phyloP scores from a whole-genome alignment of 2,113 vertebrate species.

The Apus apus region DNA sequence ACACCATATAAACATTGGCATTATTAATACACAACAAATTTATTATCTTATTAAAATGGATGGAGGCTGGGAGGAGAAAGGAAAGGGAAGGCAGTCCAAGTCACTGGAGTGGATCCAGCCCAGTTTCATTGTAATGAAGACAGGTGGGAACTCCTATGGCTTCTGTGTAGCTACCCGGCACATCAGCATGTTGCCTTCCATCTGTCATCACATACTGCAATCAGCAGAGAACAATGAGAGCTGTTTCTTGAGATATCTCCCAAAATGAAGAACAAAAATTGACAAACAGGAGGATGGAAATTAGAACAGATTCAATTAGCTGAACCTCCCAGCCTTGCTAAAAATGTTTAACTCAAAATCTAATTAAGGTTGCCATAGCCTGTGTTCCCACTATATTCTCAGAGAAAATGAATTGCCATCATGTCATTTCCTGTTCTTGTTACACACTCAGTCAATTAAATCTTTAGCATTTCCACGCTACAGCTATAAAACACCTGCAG shows the following conservation, averaged over 20 bases:
- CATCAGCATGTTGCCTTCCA: constrained; percentile 30
- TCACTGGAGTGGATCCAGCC: constrained; percentile 17
- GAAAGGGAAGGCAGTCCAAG: not conserved
- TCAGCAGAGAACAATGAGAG: constrained; percentile 2
- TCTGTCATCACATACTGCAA: constrained; percentile 12
- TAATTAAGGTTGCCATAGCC: constrained; percentile 1
- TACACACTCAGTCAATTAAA: not conserved
- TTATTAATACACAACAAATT: not conserved
- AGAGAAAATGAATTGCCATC: constrained; percentile 32
- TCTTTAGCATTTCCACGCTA: not conserved
- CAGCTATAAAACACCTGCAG: not conserved
- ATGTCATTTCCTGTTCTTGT: constrained; percentile 41
- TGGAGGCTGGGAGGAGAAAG: not conserved
- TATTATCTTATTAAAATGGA: not conserved
- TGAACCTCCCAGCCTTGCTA: constrained; percentile 17
- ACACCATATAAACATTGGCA: not conserved
- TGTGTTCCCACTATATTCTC: not conserved
- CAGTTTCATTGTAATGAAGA: constrained; percentile 10
- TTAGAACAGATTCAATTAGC: constrained; percentile 35
- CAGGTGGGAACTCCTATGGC: constrained; percentile 17
- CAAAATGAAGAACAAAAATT: not conserved
- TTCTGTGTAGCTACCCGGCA: not conserved
- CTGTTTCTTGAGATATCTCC: not conserved
- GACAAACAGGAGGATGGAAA: constrained; percentile 36
- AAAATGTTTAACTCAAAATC: constrained; percentile 28